Evolutionary conservation across 1,140 invertebrate species (phyloP), one percentile per base, ranked within the genome.

Genomic region (Danaus plexippus): DNA sequence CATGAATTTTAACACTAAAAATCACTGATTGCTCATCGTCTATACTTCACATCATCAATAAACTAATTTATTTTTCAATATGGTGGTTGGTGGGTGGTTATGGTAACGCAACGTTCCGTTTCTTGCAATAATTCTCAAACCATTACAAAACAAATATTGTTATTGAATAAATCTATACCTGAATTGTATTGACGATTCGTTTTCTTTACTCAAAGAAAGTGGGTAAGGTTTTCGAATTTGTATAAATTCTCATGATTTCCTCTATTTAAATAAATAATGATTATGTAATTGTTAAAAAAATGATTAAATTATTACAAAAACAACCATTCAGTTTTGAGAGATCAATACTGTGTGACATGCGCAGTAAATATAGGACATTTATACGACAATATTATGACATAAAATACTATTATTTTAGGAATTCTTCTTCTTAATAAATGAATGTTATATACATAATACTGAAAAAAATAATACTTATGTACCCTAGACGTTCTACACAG

Each of bases 61-160:
- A 78, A 82, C 79, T 85, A 75, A 73, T 83, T 75, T 78, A 77
- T 81, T 81, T 85, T 82, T 85, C 81, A 85, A 85, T 85, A 85
- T 85, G 81, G 81, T 77, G 79, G 79, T 76, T 72, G 73, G 70
- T 80, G 71, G 80, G 78, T 81, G 75, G 75, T 69, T 68, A 73
- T 78, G 72, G 77, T 77, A 77, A 74, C 71, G 69, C 68, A 68
- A 67, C 67, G 71, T 78, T 75, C 68, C 67, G 65, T 66, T 66
- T 70, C 46, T 56, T 45, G 18, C 51, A 13, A n/a, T 42, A 43
- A 12, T 40, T 11, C 43, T 52, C 43, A 45, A 45, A 12, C 44
- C 44, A 45, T n/a, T 45, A 45, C 44, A 45, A 45, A 45, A 32
- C 22, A 32, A 32, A 32, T 32, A 32, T 32, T 32, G 22, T 32